Conservation (phyloP, 2,888 invertebrate genomes). For the Cataglyphis albicans region DNA sequence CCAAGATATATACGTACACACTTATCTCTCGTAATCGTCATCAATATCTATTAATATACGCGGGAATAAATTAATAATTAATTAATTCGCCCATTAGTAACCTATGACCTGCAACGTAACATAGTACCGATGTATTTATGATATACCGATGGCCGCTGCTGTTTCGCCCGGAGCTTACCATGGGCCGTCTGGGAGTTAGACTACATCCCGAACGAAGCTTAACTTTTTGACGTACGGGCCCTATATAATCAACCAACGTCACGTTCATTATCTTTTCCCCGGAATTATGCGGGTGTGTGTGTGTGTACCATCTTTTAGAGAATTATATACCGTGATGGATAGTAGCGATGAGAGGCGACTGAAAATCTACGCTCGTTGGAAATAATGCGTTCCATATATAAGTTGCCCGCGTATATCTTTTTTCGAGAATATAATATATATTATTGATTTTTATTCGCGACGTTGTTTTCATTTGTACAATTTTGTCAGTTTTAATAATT, state of each 20-base stretch:
- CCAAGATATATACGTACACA: background rate
- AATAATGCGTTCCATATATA: background rate
- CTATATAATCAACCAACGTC: slow-evolving; percentile 8
- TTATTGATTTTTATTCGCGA: background rate
- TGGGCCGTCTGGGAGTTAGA: slow-evolving; percentile 32
- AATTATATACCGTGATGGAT: background rate
- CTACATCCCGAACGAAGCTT: slow-evolving; percentile 23
- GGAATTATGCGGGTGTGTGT: slow-evolving; percentile 25
- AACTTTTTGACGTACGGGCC: slow-evolving; percentile 25
- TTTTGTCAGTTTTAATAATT: background rate
- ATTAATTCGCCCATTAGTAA: slow-evolving; percentile 51
- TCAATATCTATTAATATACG: slow-evolving; percentile 37
- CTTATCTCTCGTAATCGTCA: slow-evolving; percentile 26
- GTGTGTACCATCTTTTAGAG: background rate
- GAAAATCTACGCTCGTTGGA: background rate
- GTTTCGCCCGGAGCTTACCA: slow-evolving; percentile 29
- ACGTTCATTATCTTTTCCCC: slow-evolving; percentile 29
- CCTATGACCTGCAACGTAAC: slow-evolving; percentile 22
- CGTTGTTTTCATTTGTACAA: background rate
- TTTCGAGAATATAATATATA: background rate
- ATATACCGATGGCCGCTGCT: slow-evolving; percentile 41
- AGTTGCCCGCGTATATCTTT: background rate
- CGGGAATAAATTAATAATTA: slow-evolving; percentile 46
- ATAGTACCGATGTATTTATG: slow-evolving; percentile 27
- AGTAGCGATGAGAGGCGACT: background rate